Evolutionary conservation across 2,113 vertebrate genomes (phyloP).

Genomic region (Etheostoma cragini): DNA sequence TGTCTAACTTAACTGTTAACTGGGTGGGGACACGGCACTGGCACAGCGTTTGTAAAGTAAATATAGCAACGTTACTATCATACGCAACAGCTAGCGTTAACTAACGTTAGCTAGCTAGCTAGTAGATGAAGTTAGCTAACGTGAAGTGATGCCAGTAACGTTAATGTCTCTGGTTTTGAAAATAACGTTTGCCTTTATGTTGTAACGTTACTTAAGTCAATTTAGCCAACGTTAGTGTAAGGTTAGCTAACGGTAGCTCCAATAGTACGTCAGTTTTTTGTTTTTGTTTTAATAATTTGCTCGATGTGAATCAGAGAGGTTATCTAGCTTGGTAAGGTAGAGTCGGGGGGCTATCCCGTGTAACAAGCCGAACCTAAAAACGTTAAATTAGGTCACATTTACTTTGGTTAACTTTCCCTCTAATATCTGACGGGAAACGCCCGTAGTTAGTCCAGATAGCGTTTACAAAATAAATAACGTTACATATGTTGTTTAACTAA

Average conservation of each 20-base stretch:
- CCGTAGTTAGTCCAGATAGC: background rate
- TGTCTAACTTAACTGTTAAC: background rate
- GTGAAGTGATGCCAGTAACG: background rate
- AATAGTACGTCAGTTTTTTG: background rate
- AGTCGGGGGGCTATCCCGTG: background rate
- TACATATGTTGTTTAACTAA: background rate
- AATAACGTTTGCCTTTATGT: constrained; percentile 13
- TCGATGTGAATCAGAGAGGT: background rate
- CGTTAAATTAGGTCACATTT: background rate
- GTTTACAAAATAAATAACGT: background rate
- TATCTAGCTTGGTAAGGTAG: background rate
- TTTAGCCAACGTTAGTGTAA: constrained; percentile 9
- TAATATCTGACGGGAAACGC: background rate
- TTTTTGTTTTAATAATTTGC: background rate
- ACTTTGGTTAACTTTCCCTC: background rate
- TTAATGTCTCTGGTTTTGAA: constrained; percentile 29
- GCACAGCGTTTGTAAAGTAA: constrained; percentile 1
- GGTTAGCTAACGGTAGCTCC: constrained; percentile 12
- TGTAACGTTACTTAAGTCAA: constrained; percentile 1
- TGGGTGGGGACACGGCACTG: background rate
- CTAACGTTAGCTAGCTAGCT: constrained; percentile 9
- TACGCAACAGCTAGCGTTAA: constrained; percentile 32
- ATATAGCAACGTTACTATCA: constrained; percentile 15
- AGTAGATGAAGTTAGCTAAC: constrained; percentile 49
- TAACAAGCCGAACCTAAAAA: background rate